phyloP scores from a whole-genome alignment of 2,113 vertebrate species.

The Emydura subglobosa region DNA sequence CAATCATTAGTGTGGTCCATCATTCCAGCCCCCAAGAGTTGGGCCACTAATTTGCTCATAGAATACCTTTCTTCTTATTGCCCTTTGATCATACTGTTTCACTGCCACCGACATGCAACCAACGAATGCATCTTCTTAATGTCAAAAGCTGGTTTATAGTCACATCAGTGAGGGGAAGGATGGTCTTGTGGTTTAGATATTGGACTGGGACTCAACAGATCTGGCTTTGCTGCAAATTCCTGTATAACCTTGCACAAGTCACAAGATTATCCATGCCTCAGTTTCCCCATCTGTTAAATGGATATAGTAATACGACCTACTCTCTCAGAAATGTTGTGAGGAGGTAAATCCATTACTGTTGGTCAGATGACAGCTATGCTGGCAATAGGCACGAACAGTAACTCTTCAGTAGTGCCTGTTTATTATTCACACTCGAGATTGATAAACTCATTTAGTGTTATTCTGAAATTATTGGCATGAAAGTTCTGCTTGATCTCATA shows the following conservation, averaged over 20 bases:
- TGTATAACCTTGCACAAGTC: neutral
- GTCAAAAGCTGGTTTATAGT: neutral
- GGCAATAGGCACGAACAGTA: neutral
- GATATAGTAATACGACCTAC: neutral
- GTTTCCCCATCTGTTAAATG: neutral
- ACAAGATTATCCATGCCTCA: neutral
- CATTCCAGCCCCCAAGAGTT: neutral
- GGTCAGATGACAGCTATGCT: neutral
- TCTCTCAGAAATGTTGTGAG: neutral
- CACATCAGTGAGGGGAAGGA: neutral
- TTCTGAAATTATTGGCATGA: neutral
- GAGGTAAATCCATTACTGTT: conserved; percentile 12
- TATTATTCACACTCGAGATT: neutral
- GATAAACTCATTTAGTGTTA: neutral
- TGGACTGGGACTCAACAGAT: neutral
- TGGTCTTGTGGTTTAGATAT: neutral
- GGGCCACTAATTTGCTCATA: neutral
- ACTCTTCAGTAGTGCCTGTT: conserved; percentile 5
- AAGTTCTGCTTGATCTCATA: conserved; percentile 37
- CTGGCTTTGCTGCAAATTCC: neutral
- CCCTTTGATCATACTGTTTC: neutral
- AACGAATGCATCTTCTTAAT: neutral
- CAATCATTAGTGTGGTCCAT: neutral
- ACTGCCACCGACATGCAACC: neutral
- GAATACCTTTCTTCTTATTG: neutral